Conservation (phyloP, 2,113 vertebrate genomes). For the Seriola dumerili region DNA sequence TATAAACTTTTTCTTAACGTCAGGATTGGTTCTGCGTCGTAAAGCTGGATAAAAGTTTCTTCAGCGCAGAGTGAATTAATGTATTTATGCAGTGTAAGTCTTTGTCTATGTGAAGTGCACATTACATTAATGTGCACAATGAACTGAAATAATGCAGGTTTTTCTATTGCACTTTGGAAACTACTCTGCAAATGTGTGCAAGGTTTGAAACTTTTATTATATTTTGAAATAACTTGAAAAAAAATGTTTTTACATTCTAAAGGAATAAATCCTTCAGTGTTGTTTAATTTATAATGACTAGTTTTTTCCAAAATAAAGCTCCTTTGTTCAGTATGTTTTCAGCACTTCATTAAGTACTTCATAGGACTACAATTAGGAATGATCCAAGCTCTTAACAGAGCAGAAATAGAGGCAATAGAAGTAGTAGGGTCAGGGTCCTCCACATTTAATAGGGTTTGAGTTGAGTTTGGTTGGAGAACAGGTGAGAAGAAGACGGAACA, state of each 20-base stretch:
- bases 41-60: not conserved
- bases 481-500: too few relatives aligned
- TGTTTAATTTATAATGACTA: not conserved
- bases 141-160: slow-evolving; percentile 1
- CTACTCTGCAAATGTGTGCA: not conserved
- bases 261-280: not conserved
- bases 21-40: slow-evolving; percentile 1
- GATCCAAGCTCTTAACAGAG: too few relatives aligned
- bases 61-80: not conserved
- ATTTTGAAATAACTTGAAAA: not conserved
- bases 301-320: slow-evolving; percentile 24
- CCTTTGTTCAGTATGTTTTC: not conserved
- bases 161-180: slow-evolving; percentile 2
- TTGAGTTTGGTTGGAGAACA: too few relatives aligned
- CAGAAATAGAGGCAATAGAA: too few relatives aligned
- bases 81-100: not conserved
- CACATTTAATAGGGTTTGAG: too few relatives aligned
- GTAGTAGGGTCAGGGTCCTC: too few relatives aligned
- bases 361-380: too few relatives aligned
- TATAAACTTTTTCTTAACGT: not conserved
- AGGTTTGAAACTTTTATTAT: not conserved
- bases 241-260: not conserved
- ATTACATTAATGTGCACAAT: slow-evolving; percentile 42
- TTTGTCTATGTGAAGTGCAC: slow-evolving; percentile 4
- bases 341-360: too few relatives aligned